Evolutionary conservation across 2,888 invertebrate genomes (phyloP), one percentile per base, ranked within the genome.

Genomic region (Cabera pusaria): DNA sequence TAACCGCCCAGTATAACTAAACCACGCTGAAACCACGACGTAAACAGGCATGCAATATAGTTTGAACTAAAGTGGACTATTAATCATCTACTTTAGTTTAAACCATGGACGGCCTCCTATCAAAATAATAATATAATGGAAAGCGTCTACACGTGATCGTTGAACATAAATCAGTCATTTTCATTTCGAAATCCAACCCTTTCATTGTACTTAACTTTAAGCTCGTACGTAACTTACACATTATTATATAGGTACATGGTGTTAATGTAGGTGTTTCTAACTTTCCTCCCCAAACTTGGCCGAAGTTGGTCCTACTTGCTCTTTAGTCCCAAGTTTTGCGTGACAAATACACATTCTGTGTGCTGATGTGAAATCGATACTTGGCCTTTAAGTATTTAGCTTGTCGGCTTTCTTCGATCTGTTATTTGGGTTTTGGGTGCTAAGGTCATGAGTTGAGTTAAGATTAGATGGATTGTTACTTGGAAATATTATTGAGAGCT

Each of bases 341-440:
- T 74, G 73, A 74, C 77, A 74, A 72, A 69, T 61, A 65, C 70
- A 65, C 59, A 56, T 64, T 58, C 52, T 45, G 44, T 38, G 47
- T 57, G 51, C 64, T 74, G 72, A 75, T 69, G 71, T 59, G 36
- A 70, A 79, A 79, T 77, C 79, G 64, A 78, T 79, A 75, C 35
- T 34, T 12, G 17, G 31, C 40, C 37, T 29, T n/a, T 16, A 35
- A 36, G 31, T 34, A 34, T 24, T 33, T 39, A 34, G 34, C 21
- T 40, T 26, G 25, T 36, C 25, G 29, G 29, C 27, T 37, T 28
- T 26, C 35, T 40, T 32, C 24, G 39, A 36, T 28, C 39, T 44
- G 52, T 48, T 59, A 50, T 50, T 44, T 45, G 52, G 44, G n/a
- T 7, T 3, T 19, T 19, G 6, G 12, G 27, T n/a, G 28, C 20